phyloP scores from a whole-genome alignment of 2,888 invertebrate genomes.

The Eristalinus aeneus region DNA sequence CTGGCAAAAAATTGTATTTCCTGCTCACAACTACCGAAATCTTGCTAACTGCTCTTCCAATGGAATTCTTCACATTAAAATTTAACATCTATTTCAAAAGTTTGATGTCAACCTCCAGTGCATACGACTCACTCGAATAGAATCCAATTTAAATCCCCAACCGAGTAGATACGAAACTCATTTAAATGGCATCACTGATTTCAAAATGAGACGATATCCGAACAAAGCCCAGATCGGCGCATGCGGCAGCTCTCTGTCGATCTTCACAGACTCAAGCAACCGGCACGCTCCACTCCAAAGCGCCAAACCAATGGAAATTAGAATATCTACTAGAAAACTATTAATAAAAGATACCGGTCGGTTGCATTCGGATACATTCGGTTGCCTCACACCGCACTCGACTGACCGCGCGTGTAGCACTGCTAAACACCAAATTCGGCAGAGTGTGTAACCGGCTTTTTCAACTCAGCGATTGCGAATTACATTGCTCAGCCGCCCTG shows the following conservation, averaged over 20 bases:
- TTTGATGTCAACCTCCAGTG: not conserved
- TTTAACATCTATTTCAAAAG: too few relatives aligned
- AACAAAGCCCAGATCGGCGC: conserved; percentile 1
- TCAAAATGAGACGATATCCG: conserved; percentile 27
- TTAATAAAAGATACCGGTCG: conserved; percentile 77
- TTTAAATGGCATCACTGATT: conserved; percentile 58
- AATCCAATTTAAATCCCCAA: conserved; percentile 34
- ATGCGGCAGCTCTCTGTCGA: conserved; percentile 42
- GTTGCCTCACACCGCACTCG: conserved; percentile 81
- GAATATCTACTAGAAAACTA: conserved; percentile 69
- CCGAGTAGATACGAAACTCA: conserved; percentile 46
- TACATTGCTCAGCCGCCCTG: conserved; percentile 28
- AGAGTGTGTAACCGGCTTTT: conserved; percentile 72
- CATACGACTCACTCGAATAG: not conserved
- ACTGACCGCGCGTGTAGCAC: conserved; percentile 80
- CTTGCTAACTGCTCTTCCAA: too few relatives aligned
- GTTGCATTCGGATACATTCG: conserved; percentile 81
- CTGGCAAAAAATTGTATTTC: too few relatives aligned
- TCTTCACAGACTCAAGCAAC: conserved; percentile 66
- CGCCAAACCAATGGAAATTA: conserved; percentile 68
- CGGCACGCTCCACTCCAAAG: conserved; percentile 64
- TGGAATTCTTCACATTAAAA: too few relatives aligned
- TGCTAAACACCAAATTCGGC: conserved; percentile 72
- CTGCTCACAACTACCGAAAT: too few relatives aligned
- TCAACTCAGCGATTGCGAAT: conserved; percentile 62